phyloP scores from a whole-genome alignment of 2,888 invertebrate genomes.

The Margaritifera margaritifera region DNA sequence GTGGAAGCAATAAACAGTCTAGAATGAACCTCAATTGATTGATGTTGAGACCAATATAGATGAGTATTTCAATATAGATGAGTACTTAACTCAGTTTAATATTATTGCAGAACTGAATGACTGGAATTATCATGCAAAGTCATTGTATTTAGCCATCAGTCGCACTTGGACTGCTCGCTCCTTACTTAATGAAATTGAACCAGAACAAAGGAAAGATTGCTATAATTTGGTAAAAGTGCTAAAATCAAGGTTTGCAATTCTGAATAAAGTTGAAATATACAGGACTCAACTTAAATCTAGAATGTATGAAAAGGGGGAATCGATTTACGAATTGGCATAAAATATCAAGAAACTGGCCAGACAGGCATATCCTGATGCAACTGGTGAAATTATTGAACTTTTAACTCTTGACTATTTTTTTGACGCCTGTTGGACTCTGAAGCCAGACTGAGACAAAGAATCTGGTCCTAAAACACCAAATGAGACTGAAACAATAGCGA shows the following conservation, averaged over 20 bases:
- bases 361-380: constrained; percentile 21
- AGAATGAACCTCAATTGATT: no score
- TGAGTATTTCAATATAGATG: no score
- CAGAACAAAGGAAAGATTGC: no score
- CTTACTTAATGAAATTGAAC: no score
- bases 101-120: no score
- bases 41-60: no score
- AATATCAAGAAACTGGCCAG: constrained; percentile 22
- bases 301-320: constrained; percentile 13
- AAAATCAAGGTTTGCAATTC: constrained; percentile 26
- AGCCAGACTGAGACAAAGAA: constrained; percentile 18
- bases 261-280: constrained; percentile 26
- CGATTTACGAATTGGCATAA: constrained; percentile 34
- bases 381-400: constrained; percentile 12
- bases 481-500: constrained; percentile 23
- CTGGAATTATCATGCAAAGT: no score
- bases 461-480: constrained; percentile 11
- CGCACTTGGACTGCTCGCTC: no score
- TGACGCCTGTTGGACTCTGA: constrained; percentile 28
- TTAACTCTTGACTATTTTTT: constrained; percentile 25
- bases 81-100: no score
- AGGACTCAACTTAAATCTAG: constrained; percentile 20
- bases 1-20: no score
- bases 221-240: no score
- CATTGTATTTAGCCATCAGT: no score